Evolutionary conservation across 2,113 vertebrate genomes (phyloP), one percentile per base, ranked within the genome.

Genomic region (Probosciger aterrimus): DNA sequence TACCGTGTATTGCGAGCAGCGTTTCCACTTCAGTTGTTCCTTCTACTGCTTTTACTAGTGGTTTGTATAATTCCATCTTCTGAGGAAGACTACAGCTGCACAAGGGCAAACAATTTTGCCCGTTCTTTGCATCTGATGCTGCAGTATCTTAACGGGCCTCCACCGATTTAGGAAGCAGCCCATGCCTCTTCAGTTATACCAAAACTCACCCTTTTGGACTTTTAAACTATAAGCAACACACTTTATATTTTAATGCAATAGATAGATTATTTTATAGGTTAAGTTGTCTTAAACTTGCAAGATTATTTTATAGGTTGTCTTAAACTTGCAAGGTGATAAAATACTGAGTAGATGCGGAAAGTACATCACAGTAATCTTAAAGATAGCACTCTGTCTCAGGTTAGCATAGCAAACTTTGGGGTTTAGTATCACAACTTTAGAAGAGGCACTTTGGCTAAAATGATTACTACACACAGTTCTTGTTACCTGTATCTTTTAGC

Each of bases 41-140:
- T 99, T 14, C 96, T 99, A 1, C 77, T 99, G 60, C 98, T 99
- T 28, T 89, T 99, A 90, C 95, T 99, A 1, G 97, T 99, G 94
- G 97, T 98, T 65, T 99, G 98, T 93, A 95, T 99, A 92, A 97
- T 99, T 60, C 99, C 99, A 1, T 87, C 97, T 81, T 98, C 98
- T 0, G 98, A 99, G 71, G 98, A 98, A 8, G 98, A 99, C 75
- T 98, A 98, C 95, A 98, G 98, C 98, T 99, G 99, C 89, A 97
- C 98, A 3, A 97, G 97, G 46, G 95, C 98, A 94, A 99, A 99
- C 97, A 99, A 99, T 97, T 99, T 99, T 0, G 99, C 99, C 81
- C 97, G 98, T 17, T 99, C 99, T 33, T 99, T 99, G 83, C 98
- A 99, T 92, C 99, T 98, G 62, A 99, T 99, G 99, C 95, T 99